These are phyloP conservation scores for Eilema caniola DNA, from an alignment of 2,888 invertebrate species.

Conservation along the genomic window DNA sequence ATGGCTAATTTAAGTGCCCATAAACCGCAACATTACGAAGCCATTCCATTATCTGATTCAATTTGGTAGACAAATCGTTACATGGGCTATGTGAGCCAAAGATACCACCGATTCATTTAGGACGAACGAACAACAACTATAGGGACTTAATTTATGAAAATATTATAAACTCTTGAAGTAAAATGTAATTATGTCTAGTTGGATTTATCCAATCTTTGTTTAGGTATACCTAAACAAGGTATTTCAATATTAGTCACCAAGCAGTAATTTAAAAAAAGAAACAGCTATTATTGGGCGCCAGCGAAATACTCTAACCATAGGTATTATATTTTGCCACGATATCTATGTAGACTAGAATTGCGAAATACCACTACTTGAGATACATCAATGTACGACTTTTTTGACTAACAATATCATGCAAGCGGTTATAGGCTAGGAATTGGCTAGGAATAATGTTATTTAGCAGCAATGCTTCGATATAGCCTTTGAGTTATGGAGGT, in stretches of 20 bases:
- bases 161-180: neutral
- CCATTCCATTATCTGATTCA: conserved; percentile 9
- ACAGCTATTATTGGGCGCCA: too few relatives aligned
- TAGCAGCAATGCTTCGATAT: too few relatives aligned
- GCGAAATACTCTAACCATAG: too few relatives aligned
- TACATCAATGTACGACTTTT: too few relatives aligned
- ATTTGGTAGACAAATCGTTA: conserved; percentile 2
- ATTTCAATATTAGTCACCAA: neutral
- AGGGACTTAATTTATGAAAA: neutral
- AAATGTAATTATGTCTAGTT: neutral
- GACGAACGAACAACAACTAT: neutral
- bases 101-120: neutral
- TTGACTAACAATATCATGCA: too few relatives aligned
- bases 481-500: too few relatives aligned
- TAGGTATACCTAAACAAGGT: neutral
- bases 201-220: too few relatives aligned
- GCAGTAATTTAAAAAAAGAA: neutral
- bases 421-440: too few relatives aligned
- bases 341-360: too few relatives aligned
- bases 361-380: too few relatives aligned
- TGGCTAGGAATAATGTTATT: too few relatives aligned
- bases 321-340: too few relatives aligned
- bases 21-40: conserved; percentile 3
- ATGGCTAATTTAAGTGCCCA: conserved; percentile 11
- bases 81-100: neutral